Evolutionary conservation across 2,797 vertebrate species (phyloP), one percentile per base, ranked within the genome.

Genomic region (Enteromius argenteus): DNA sequence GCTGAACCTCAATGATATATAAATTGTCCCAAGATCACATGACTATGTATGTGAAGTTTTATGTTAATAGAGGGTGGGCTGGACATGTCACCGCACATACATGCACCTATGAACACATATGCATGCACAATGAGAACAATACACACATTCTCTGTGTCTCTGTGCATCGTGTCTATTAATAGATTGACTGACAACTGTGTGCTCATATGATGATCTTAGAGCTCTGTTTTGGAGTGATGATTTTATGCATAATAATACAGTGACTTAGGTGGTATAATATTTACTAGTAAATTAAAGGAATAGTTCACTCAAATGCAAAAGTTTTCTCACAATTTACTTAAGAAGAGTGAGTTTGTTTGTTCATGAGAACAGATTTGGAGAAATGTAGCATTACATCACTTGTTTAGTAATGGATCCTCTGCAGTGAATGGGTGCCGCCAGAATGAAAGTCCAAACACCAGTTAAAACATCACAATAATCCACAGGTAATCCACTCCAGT

Each of bases 11-110:
- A 53, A 91, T 90, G 91, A 91, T 93, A 94, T 96, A 95, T 96
- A 94, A 94, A 94, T 90, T 92, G 90, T 85, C 87, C 42, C 62
- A 77, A 84, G 91, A 91, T 95, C 93, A 94, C 91, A 93, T 95
- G 94, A 92, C 91, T 69, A 88, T 88, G 87, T 86, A 84, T 84
- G 90, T 84, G 8, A 32, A 85, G 82, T 90, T 90, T 64, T 87
- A 76, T 91, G 88, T 78, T 91, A 91, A 91, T 39, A 92, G 88
- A 91, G 92, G 93, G 19, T 91, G 90, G 92, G 89, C 85, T 90
- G 92, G 93, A 49, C 30, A 82, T 60, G 51, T 39, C 19, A 19
- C 37, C 13, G 17, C 56, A 62, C 13, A 42, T 23, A 42, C 3
- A 62, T 72, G 53, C 64, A 71, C 15, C 15, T 46, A 51, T 56